Evolutionary conservation across 2,888 invertebrate species (phyloP), one percentile per base, ranked within the genome.

Genomic region (Ischnura elegans): DNA sequence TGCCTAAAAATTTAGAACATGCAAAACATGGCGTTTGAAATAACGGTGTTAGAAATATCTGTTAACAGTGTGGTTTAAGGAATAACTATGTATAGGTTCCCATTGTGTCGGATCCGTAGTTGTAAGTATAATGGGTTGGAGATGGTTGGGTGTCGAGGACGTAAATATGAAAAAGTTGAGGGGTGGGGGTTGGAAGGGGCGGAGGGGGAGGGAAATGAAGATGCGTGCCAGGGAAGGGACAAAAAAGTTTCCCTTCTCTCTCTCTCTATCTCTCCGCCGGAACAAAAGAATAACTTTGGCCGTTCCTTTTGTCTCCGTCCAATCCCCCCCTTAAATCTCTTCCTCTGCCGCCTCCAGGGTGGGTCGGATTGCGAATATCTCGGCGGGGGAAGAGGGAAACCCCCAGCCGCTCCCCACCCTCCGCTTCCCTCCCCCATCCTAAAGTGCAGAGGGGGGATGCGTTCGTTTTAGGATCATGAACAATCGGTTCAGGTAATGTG

Each of bases 201-300:
- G 36, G 36, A 10, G 36, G 36, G 2, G 16, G 76, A 76, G 76
- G 13, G 76, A 76, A n/a, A 76, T 76, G 76, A 76, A 76, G 76
- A 13, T 16, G 8, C 29, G 76, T 36, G 36, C 36, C 76, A 36
- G 36, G 25, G 76, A 36, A 36, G 36, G 29, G 29, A 76, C 29
- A 76, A 76, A 76, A 76, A 36, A 76, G 76, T 76, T 76, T 76
- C 36, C 76, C 36, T 36, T 76, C 21, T 25, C 13, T 21, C 25
- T 36, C 76, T 8, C n/a, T n/a, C n/a, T n/a, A n/a, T n/a, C n/a
- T 76, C 5, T 10, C 36, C 29, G 76, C 3, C n/a, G 76, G 76
- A 76, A 76, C 61, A 61, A 76, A 76, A 76, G 76, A 76, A 76
- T 76, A 76, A 76, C 29, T 76, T 76, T 76, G 29, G 29, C 16